A percentile compares a stretch with the other conserved stretches of the same genome.
Conservation (phyloP, 2,113 vertebrate genomes). For the Labeo catla region DNA sequence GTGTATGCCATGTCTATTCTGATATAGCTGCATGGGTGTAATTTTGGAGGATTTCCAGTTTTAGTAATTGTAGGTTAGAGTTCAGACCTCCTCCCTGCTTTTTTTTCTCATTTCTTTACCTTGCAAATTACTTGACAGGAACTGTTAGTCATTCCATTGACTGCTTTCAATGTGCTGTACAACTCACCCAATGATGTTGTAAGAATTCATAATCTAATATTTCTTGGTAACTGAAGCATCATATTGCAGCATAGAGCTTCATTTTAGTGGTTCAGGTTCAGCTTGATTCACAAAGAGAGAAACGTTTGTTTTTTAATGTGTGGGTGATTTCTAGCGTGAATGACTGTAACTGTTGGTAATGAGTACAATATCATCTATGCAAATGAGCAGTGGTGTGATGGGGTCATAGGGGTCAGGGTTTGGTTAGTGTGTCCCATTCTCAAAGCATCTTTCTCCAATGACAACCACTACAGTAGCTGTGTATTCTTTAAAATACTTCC, state of each 20-base stretch:
- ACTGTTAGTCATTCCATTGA: constrained; percentile 10
- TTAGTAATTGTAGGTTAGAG: not conserved
- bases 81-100: constrained; percentile 12
- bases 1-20: not conserved
- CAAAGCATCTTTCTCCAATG: not conserved
- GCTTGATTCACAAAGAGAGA: not conserved
- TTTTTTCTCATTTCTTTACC: not conserved
- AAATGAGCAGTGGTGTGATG: not conserved
- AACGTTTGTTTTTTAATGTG: not conserved
- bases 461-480: not conserved
- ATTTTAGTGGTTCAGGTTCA: constrained; percentile 22
- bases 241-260: constrained; percentile 5
- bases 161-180: not conserved
- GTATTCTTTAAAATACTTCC: not conserved
- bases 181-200: not conserved
- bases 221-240: not conserved
- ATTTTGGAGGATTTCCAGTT: not conserved
- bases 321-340: not conserved
- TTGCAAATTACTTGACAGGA: not conserved
- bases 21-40: not conserved
- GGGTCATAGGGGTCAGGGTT: not conserved
- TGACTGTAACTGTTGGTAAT: not conserved
- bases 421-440: not conserved
- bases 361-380: not conserved
- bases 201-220: constrained; percentile 4